Evolutionary conservation across 2,888 invertebrate species (phyloP).

Genomic region (Branchellion lobata): DNA sequence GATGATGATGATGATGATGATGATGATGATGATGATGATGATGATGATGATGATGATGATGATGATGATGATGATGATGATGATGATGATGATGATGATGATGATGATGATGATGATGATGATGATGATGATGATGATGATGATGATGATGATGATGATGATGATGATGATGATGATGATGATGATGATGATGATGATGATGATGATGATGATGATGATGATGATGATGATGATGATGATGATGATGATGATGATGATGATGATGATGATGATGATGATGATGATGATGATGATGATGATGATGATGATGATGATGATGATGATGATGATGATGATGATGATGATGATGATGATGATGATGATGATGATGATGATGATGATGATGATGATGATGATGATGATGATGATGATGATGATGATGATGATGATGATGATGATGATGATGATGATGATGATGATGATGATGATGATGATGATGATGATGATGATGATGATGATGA

Average conservation of each 20-base stretch:
- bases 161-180: slow-evolving; percentile 25
- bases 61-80: slow-evolving; percentile 23
- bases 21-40: slow-evolving; percentile 28
- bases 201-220: slow-evolving; percentile 24
- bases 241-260: slow-evolving; percentile 23
- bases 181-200: slow-evolving; percentile 23
- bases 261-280: slow-evolving; percentile 24
- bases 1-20: slow-evolving; percentile 43
- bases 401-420: slow-evolving; percentile 25
- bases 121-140: slow-evolving; percentile 23
- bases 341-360: slow-evolving; percentile 25
- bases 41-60: slow-evolving; percentile 25
- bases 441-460: slow-evolving; percentile 24
- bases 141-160: slow-evolving; percentile 24
- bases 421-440: slow-evolving; percentile 23
- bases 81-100: slow-evolving; percentile 24
- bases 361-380: slow-evolving; percentile 23
- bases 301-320: slow-evolving; percentile 23
- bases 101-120: slow-evolving; percentile 25
- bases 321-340: slow-evolving; percentile 24
- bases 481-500: slow-evolving; percentile 23
- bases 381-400: slow-evolving; percentile 24
- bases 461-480: slow-evolving; percentile 25
- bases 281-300: slow-evolving; percentile 25
- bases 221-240: slow-evolving; percentile 25